phyloP scores from a whole-genome alignment of 2,797 vertebrate genomes.

The Tokudaia muenninki region DNA sequence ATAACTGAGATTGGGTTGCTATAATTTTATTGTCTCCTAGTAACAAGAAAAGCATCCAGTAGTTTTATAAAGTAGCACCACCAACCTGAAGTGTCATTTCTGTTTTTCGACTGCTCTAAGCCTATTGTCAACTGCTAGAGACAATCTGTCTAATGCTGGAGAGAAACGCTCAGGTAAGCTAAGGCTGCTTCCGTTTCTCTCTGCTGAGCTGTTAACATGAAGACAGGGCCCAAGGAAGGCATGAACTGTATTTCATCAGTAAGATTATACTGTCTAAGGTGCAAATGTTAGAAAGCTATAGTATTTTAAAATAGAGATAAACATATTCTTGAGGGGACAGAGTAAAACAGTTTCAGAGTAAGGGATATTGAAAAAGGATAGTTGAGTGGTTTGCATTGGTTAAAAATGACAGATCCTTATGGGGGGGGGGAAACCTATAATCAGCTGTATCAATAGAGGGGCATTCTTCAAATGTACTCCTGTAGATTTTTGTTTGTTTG shows the following conservation, averaged over 20 bases:
- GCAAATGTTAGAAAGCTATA: background rate
- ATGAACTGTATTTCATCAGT: no score
- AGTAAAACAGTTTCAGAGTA: background rate
- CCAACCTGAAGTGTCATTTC: background rate
- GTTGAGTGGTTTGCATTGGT: background rate
- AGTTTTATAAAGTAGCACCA: background rate
- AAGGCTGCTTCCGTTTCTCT: no score
- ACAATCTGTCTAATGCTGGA: background rate
- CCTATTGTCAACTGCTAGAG: background rate
- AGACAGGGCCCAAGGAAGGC: background rate
- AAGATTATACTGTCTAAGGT: background rate
- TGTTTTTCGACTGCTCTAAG: background rate
- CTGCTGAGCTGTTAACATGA: background rate
- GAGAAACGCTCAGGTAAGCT: background rate
- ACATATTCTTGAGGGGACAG: background rate
- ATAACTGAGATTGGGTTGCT: background rate
- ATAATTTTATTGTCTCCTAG: slow-evolving; percentile 20
- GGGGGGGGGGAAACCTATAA: background rate
- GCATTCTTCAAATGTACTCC: background rate
- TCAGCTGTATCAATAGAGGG: background rate
- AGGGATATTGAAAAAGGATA: background rate
- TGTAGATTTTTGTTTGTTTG: background rate
- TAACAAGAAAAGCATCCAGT: slow-evolving; percentile 20
- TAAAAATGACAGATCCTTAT: background rate
- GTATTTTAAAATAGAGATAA: background rate